Percentiles rank a stretch among this genome's conserved stretches.
These are phyloP conservation scores for Diaperis boleti DNA, from an alignment of 2,888 invertebrate species.

Conservation along the genomic window DNA sequence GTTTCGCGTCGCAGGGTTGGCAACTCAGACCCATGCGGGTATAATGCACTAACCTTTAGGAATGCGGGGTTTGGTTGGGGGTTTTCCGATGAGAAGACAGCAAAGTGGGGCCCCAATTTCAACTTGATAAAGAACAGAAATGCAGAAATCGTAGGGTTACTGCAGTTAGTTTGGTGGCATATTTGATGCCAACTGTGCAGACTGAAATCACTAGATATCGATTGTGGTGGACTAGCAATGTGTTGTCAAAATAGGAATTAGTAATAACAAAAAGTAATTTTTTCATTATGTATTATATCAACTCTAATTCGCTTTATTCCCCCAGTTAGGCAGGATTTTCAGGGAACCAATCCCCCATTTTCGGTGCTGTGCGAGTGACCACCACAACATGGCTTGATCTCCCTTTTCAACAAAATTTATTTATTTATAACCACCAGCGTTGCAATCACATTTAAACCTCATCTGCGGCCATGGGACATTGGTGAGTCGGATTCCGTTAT, in stretches of 20 bases:
- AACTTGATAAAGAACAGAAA: no score
- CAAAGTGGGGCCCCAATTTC: no score
- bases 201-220: constrained; percentile 35
- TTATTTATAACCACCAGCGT: constrained; percentile 3
- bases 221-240: constrained; percentile 37
- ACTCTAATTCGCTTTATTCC: not conserved
- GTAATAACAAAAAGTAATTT: constrained; percentile 33
- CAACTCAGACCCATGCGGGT: no score
- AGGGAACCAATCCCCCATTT: not conserved
- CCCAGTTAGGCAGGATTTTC: not conserved
- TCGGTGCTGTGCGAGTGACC: not conserved
- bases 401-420: constrained; percentile 16
- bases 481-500: constrained; percentile 2
- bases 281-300: constrained; percentile 21
- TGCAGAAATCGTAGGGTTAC: no score
- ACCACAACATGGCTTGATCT: constrained; percentile 14
- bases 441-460: not conserved
- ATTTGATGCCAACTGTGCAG: not conserved
- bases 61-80: no score
- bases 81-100: no score
- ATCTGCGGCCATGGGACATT: not conserved
- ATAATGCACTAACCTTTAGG: no score
- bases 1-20: not conserved
- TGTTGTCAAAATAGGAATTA: constrained; percentile 38
- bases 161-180: no score